Conservation (phyloP, 2,113 vertebrate species). For the Spheniscus mendiculus region DNA sequence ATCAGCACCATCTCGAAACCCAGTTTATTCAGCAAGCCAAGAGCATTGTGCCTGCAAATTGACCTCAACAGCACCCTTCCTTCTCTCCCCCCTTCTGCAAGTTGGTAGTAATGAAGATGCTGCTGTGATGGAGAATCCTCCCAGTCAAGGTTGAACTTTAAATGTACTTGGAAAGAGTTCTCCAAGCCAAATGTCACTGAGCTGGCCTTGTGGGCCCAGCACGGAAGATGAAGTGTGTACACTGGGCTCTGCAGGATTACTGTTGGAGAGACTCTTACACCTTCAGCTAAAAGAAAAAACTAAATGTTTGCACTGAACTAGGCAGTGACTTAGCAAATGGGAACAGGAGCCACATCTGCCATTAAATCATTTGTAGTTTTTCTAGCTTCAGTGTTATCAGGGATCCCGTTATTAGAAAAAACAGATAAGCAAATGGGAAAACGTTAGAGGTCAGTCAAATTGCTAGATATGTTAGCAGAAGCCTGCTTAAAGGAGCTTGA, state of each 20-base stretch:
- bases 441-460: background rate
- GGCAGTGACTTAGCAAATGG: background rate
- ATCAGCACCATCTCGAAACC: background rate
- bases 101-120: slow-evolving; percentile 43
- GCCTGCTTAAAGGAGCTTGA: background rate
- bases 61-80: background rate
- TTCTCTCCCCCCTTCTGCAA: background rate
- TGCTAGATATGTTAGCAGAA: background rate
- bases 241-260: slow-evolving; percentile 31
- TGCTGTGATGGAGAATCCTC: slow-evolving; percentile 12
- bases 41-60: background rate
- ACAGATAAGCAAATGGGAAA: background rate
- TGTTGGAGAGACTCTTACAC: background rate
- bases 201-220: background rate
- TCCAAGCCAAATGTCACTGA: background rate
- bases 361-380: background rate
- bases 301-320: slow-evolving; percentile 2
- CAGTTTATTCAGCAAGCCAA: slow-evolving; percentile 32
- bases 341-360: background rate
- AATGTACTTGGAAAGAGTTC: slow-evolving; percentile 11
- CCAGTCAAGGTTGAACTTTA: slow-evolving; percentile 31
- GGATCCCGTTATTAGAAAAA: background rate
- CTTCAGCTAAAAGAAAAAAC: slow-evolving; percentile 10
- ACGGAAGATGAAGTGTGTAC: slow-evolving; percentile 17
- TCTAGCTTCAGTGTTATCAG: background rate